Conservation (phyloP, 2,113 vertebrate species). For the Empidonax traillii region DNA sequence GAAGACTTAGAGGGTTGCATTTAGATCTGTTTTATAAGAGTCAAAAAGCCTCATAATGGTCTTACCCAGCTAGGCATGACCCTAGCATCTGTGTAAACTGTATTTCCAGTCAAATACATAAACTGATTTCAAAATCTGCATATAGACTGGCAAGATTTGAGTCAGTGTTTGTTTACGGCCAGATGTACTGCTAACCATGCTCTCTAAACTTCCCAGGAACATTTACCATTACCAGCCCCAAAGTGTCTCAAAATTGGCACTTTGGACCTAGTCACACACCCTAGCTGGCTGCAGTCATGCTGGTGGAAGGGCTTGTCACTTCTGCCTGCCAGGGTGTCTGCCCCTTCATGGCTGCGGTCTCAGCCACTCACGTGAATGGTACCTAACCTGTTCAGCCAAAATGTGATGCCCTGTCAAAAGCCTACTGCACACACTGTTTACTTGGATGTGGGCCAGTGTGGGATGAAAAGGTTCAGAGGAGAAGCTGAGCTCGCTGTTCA, state of each 20-base stretch:
- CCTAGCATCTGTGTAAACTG: neutral
- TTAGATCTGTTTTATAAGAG: neutral
- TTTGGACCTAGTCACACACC: neutral
- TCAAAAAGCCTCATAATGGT: neutral
- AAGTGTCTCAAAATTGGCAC: neutral
- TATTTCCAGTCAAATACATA: neutral
- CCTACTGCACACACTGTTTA: neutral
- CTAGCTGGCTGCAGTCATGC: neutral
- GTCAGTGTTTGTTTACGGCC: neutral
- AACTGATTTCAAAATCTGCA: neutral
- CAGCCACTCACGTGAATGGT: accelerated
- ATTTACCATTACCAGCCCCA: neutral
- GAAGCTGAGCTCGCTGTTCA: neutral
- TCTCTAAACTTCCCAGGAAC: neutral
- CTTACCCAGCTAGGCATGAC: neutral
- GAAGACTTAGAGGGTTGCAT: neutral
- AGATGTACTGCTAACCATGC: neutral
- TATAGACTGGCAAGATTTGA: neutral
- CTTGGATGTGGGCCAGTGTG: neutral
- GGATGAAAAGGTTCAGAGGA: neutral
- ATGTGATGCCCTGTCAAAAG: neutral
- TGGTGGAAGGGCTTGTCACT: neutral
- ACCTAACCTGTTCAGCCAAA: neutral
- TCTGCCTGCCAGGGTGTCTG: neutral
- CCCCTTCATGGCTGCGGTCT: neutral